Percentiles rank a stretch among this genome's conserved stretches.
Evolutionary conservation across 1,140 invertebrate species (phyloP).

Genomic region (Ceratitis capitata): DNA sequence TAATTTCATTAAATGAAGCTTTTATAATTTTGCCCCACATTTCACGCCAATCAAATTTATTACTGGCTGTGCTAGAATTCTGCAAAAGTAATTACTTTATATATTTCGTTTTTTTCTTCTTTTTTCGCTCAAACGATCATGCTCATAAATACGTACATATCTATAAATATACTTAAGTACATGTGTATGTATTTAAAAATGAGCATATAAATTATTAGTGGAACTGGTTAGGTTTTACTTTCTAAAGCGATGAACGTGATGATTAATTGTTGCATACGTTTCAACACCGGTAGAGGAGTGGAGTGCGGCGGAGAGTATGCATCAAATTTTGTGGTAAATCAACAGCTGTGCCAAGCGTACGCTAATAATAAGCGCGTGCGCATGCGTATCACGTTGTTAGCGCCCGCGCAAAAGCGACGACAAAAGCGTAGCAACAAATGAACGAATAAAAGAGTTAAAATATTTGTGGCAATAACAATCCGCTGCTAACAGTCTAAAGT

Average conservation of each 20-base stretch:
- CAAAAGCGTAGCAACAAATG: neutral
- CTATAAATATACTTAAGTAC: neutral
- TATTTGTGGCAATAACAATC: neutral
- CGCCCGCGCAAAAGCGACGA: neutral
- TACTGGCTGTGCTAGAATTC: neutral
- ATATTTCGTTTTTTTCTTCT: too few species aligned
- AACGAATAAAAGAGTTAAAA: neutral
- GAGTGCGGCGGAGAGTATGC: neutral
- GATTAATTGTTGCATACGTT: neutral
- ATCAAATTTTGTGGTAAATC: neutral
- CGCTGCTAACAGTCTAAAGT: neutral
- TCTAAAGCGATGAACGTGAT: constrained; percentile 17
- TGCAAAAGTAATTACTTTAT: neutral
- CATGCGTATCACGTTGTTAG: constrained; percentile 12
- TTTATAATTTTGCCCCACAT: neutral
- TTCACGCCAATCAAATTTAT: neutral
- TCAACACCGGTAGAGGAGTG: neutral
- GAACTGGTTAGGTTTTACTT: constrained; percentile 33
- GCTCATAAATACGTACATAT: neutral
- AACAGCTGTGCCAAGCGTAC: constrained; percentile 1
- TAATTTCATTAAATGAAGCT: neutral
- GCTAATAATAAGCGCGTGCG: neutral
- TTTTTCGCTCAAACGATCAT: too few species aligned
- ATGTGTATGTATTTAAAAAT: neutral
- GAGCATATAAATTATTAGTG: neutral